Conservation (phyloP, 1,140 invertebrate species). For the Aporrectodea caliginosa region DNA sequence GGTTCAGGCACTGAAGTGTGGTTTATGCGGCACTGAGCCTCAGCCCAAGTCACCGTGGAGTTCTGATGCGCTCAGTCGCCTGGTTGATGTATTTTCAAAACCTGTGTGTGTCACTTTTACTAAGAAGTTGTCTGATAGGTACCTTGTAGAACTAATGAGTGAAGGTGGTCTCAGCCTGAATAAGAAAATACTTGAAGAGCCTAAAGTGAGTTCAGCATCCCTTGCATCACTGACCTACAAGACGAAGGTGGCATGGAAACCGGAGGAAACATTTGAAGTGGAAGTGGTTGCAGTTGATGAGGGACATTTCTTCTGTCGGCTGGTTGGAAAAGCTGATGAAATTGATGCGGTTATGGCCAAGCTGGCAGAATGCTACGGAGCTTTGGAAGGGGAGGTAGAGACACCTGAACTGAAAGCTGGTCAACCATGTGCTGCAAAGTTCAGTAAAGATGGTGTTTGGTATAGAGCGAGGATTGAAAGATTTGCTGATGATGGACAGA, state of each 20-base stretch:
- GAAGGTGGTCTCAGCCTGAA: neutral
- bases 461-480: slow-evolving; percentile 15
- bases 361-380: neutral
- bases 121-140: neutral
- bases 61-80: no score
- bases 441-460: slow-evolving; percentile 19
- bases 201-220: no score
- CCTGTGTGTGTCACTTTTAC: neutral
- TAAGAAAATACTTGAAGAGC: neutral
- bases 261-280: neutral
- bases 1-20: slow-evolving; percentile 12
- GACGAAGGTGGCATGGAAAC: neutral
- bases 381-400: neutral
- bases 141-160: neutral
- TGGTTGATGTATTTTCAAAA: neutral
- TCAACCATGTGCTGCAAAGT: neutral
- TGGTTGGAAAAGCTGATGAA: neutral
- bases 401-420: neutral
- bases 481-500: neutral
- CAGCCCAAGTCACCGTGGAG: no score
- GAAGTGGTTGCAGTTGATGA: neutral
- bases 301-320: neutral
- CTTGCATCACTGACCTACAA: neutral
- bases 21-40: neutral
- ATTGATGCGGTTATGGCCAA: neutral